Evolutionary conservation across 2,113 vertebrate species (phyloP), one percentile per base, ranked within the genome.

Genomic region (Trochalopteron elliotii): DNA sequence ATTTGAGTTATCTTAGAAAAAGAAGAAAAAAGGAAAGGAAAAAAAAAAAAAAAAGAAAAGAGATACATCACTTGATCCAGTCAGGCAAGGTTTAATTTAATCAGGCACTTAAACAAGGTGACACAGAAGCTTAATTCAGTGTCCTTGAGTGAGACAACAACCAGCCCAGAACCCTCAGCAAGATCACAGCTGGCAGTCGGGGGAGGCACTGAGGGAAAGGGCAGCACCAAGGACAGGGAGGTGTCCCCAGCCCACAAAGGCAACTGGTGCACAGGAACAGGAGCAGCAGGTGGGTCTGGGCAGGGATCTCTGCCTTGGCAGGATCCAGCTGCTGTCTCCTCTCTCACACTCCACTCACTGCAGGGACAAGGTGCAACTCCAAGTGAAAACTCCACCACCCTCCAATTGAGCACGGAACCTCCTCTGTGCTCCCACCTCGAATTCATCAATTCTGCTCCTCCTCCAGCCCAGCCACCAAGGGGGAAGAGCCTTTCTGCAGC

Each of bases 1-100:
- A 84, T 84, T n/a, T 97, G 96, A 98, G 97, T 98, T 97, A 95
- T 96, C 95, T 90, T 33, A 47, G 21, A n/a, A 61, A 47, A 44
- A 44, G 19, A 44, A 53, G 8, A 8, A 33, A 40, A 22, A 24
- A 7, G 18, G 21, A 31, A 15, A 14, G 15, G 14, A 11, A 59
- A 22, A 5, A 4, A 9, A 4, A 23, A 3, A 9, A 5, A 4
- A 20, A 16, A 24, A n/a, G 9, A 42, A 15, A 15, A 60, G 13
- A 35, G 56, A 76, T 77, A 45, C 86, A 89, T 94, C 72, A 93
- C 78, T 93, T 3, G 2, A 88, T 90, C 37, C 79, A 83, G 69
- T 40, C 83, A 83, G 69, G 50, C 72, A 86, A 83, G 87, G 64
- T 92, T 96, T 96, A 95, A 97, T 96, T 96, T 95, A 89, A 97